These are phyloP conservation scores for Pangasius djambal DNA, from an alignment of 2,797 vertebrate species.

Conservation along the genomic window DNA sequence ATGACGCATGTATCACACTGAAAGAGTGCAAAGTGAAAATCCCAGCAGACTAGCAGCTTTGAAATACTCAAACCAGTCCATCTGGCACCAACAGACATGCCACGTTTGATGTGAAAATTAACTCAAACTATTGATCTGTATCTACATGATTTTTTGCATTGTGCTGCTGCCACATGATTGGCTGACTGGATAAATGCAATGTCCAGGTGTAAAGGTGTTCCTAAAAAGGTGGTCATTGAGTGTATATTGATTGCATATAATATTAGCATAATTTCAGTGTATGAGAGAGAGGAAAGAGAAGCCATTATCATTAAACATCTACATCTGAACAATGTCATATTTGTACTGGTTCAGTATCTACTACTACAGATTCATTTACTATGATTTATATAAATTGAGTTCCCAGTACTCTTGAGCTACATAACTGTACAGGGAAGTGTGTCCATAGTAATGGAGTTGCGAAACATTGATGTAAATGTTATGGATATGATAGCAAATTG, in stretches of 20 bases:
- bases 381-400: not conserved
- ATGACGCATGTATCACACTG: not conserved
- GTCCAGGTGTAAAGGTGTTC: not conserved
- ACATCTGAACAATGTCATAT: not conserved
- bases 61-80: constrained; percentile 1
- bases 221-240: not conserved
- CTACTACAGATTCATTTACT: not conserved
- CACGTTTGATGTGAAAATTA: not conserved
- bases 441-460: not conserved
- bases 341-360: not conserved
- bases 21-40: not conserved
- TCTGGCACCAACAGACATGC: not conserved
- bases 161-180: not conserved
- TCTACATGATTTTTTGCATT: not conserved
- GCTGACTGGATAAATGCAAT: not conserved
- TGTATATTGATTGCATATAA: not conserved
- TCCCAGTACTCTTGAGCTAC: not conserved
- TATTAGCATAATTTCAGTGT: not conserved
- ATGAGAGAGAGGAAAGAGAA: not conserved
- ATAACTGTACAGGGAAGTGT: not conserved
- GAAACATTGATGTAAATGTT: not conserved
- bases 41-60: not conserved
- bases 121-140: not conserved
- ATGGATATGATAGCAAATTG: not conserved
- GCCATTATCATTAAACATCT: not conserved